A percentile compares a stretch with the other conserved stretches of the same genome.
These are phyloP conservation scores for Dromaius novaehollandiae DNA, from an alignment of 2,113 vertebrate genomes.

Conservation along the genomic window DNA sequence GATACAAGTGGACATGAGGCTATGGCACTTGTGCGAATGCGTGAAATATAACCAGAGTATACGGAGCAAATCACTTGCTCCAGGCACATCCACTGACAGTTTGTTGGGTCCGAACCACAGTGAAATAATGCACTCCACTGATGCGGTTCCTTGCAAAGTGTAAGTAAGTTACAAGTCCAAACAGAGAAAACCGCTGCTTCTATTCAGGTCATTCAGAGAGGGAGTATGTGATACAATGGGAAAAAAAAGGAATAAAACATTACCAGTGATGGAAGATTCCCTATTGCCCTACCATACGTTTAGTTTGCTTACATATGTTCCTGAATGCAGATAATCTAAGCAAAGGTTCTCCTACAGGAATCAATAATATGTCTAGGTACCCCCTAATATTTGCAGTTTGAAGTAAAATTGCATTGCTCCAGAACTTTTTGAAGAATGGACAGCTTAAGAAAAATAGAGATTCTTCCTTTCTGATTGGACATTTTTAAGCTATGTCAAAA, in stretches of 20 bases:
- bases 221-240: neutral
- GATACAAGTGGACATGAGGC: no score
- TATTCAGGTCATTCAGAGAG: neutral
- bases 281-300: neutral
- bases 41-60: neutral
- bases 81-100: neutral
- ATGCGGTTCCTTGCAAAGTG: neutral
- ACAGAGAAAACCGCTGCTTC: neutral
- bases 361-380: neutral
- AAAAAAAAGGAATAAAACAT: neutral
- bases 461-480: conserved; percentile 39
- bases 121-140: neutral
- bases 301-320: neutral
- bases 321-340: neutral
- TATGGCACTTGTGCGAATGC: neutral
- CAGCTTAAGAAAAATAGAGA: conserved; percentile 34
- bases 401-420: neutral
- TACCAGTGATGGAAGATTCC: neutral
- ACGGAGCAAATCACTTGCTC: neutral
- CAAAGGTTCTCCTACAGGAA: neutral
- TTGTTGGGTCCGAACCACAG: neutral
- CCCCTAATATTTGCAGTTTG: neutral
- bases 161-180: neutral
- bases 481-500: conserved; percentile 55
- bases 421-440: neutral